A percentile compares a stretch with the other conserved stretches of the same genome.
Evolutionary conservation across 1,140 invertebrate genomes (phyloP).

Genomic region (Calephelis nemesis): DNA sequence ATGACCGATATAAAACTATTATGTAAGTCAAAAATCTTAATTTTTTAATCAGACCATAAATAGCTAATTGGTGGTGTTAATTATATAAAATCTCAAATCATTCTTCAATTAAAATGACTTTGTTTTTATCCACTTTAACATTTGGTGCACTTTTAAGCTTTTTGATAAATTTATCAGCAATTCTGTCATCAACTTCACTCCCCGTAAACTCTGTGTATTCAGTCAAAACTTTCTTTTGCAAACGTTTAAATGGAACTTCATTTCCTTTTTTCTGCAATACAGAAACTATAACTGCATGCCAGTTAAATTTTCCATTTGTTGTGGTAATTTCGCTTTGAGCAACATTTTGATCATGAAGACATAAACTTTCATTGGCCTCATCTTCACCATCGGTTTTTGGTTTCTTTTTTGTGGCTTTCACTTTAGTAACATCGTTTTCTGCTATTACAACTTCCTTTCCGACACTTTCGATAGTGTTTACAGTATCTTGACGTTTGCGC

Average conservation of each 20-base stretch:
- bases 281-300: conserved; percentile 68
- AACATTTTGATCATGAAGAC: conserved; percentile 73
- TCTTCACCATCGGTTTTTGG: conserved; percentile 45
- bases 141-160: conserved; percentile 72
- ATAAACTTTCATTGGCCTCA: conserved; percentile 48
- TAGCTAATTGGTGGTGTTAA: background rate
- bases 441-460: conserved; percentile 32
- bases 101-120: conserved; percentile 51
- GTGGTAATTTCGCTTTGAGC: conserved; percentile 46
- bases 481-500: conserved; percentile 67
- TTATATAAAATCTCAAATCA: background rate
- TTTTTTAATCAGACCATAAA: conserved; percentile 18
- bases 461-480: conserved; percentile 42
- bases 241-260: conserved; percentile 66
- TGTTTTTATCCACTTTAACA: conserved; percentile 71
- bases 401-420: conserved; percentile 55
- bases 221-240: conserved; percentile 68
- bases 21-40: conserved; percentile 13
- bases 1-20: conserved; percentile 1
- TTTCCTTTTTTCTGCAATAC: conserved; percentile 68
- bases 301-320: conserved; percentile 61
- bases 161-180: conserved; percentile 74
- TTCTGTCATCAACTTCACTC: conserved; percentile 66
- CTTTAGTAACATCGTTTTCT: conserved; percentile 31
- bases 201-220: conserved; percentile 69